Base-by-base conservation (phyloP, 1,140 invertebrate species). In the Adelges cooleyi region DNA sequence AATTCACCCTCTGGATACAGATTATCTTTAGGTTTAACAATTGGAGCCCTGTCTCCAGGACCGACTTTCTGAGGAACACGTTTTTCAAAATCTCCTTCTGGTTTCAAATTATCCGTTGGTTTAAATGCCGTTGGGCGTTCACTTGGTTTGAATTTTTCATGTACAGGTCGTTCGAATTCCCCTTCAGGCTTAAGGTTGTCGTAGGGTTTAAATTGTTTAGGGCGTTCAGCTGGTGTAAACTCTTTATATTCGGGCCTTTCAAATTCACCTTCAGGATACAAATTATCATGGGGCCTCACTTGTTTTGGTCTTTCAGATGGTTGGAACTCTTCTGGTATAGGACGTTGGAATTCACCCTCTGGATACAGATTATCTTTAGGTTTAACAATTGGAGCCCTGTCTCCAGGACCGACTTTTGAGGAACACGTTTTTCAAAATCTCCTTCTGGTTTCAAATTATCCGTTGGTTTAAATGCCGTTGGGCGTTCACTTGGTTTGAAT, bases 271-370 rank as follows among this genome's bases (percentile, higher is more conserved):
- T 81, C 81, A 52, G 80, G 77, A 67, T 74, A 76, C 10, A 83
- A 73, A 71, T 85, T 85, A 69, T 86, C 82, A 70, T 79, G 74
- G 42, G 81, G 81, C 71, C 76, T 82, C 38, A 79, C 79, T 44
- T 79, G 79, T 9, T 76, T 73, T 29, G 80, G 77, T 70, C 84
- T 83, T 17, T 68, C 74, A 27, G 66, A 72, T 3, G 65, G 65
- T 2, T 11, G 67, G 3, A 69, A 73, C 6, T 69, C 67, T 9
- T 69, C 69, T 65, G 73, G 70, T 46, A 71, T 72, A 10, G 73
- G 73, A 62, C 71, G 72, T 20, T 75, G 74, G 53, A 78, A 74
- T 10, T 80, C 79, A 15, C 78, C 79, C 69, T 80, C 78, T 0
- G 76, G 73, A 67, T 71, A 74, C 0, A 80, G 66, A 67, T 79